These are phyloP conservation scores for Gadus chalcogrammus DNA, from an alignment of 2,113 vertebrate species.

Conservation along the genomic window DNA sequence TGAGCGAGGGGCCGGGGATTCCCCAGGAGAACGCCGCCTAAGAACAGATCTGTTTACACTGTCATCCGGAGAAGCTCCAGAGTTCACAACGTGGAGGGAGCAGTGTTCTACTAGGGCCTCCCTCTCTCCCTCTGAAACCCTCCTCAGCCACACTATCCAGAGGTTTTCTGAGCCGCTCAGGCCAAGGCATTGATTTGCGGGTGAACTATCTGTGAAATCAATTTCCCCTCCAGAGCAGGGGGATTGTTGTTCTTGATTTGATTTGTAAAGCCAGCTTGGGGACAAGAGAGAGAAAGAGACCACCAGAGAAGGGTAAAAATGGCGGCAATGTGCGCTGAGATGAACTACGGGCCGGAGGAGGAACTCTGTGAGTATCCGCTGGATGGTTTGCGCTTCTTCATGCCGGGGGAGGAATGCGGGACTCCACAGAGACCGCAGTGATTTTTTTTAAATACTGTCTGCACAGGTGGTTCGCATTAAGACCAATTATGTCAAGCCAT, in stretches of 20 bases:
- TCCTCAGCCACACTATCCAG: neutral
- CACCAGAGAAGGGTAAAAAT: conserved; percentile 22
- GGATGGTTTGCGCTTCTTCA: conserved; percentile 10
- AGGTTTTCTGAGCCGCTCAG: neutral
- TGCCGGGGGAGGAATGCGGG: conserved; percentile 13
- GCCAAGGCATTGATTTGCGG: neutral
- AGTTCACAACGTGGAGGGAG: conserved; percentile 36
- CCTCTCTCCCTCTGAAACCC: conserved; percentile 1
- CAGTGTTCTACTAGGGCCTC: conserved; percentile 6
- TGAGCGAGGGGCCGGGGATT: conserved; percentile 56
- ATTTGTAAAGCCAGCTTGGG: conserved; percentile 9
- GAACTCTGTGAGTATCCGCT: conserved; percentile 54
- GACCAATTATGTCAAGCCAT: conserved; percentile 30
- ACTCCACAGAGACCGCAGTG: conserved; percentile 10
- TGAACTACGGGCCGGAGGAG: conserved; percentile 42
- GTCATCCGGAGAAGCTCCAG: conserved; percentile 39
- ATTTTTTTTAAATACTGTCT: conserved; percentile 11
- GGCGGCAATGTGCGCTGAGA: conserved; percentile 45
- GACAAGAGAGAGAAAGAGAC: neutral
- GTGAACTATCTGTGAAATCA: neutral
- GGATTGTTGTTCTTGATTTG: neutral
- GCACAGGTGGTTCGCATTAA: conserved; percentile 57
- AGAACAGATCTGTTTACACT: conserved; percentile 56
- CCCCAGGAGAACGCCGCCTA: conserved; percentile 56
- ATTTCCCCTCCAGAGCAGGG: neutral